Evolutionary conservation across 2,113 vertebrate species (phyloP), one percentile per base, ranked within the genome.

Genomic region (Perca flavescens): DNA sequence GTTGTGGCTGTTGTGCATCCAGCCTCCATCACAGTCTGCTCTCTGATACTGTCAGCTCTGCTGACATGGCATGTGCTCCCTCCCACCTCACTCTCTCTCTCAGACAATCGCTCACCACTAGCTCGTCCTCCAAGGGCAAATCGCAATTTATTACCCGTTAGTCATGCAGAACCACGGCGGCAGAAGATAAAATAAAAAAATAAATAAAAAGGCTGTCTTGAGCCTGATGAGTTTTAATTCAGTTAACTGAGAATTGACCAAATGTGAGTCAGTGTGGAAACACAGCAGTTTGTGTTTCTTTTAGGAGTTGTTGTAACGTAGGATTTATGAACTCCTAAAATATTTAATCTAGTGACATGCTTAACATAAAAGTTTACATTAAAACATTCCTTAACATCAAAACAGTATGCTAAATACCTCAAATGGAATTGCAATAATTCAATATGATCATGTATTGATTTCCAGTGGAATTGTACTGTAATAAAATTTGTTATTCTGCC

Each of bases 91-190:
- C 52, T 66, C 75, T 40, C 72, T 19, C 65, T 75, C 78, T 1
- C 73, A 65, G 70, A 72, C 85, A 79, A 79, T 88, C 58, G 58
- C 83, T 88, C 86, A 80, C 56, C 56, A 31, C 61, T n/a, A 40
- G 46, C 80, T n/a, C 36, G 46, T 70, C 63, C 69, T 88, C 89
- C 90, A 87, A 91, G 88, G 93, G 80, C 81, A 71, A 87, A 84
- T 66, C 15, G 6, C 73, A 80, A 85, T 91, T 92, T 91, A 92
- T 91, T 74, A 86, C 73, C 73, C 77, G 86, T 89, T 84, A 89
- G 80, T 91, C 81, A 87, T 78, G 81, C 86, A 82, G 78, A 86
- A 77, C 84, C 57, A 60, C 31, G n/a, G 82, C 80, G 43, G 69
- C 54, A 40, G 74, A 77, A 65, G 84, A 73, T 76, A 80, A 81